phyloP scores from a whole-genome alignment of 2,797 vertebrate genomes.

The Coendou prehensilis region DNA sequence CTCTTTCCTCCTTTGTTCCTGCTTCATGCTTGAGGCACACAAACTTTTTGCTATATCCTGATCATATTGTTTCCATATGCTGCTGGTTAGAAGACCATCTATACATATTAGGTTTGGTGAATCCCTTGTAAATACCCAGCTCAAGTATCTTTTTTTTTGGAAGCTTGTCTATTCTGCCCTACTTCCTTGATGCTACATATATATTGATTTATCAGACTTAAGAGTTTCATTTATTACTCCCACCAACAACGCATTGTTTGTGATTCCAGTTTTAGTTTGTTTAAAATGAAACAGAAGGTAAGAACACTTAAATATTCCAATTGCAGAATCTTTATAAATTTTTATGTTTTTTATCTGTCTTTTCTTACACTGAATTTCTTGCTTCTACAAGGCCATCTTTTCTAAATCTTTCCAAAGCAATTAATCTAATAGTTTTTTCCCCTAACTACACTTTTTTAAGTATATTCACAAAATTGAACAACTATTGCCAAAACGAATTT shows the following conservation, averaged over 20 bases:
- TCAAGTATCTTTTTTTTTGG: not conserved
- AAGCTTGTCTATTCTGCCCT: not conserved
- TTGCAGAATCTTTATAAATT: not conserved
- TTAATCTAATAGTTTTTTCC: not conserved
- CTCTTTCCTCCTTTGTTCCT: not conserved
- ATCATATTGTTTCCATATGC: not conserved
- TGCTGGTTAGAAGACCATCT: not conserved
- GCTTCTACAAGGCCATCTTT: not conserved
- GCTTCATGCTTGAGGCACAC: not conserved
- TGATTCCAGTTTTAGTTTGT: not conserved
- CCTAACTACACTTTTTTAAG: not conserved
- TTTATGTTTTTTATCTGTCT: not conserved
- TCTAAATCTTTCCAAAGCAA: slow-evolving; percentile 14
- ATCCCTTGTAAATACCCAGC: not conserved
- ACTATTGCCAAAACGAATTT: not conserved
- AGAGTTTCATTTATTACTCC: not conserved
- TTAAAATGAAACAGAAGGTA: not conserved
- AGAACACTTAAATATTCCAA: slow-evolving; percentile 16
- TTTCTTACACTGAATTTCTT: not conserved
- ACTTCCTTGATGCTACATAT: not conserved
- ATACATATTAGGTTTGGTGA: not conserved
- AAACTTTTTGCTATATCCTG: not conserved
- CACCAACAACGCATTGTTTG: not conserved
- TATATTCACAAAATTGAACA: not conserved
- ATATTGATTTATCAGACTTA: not conserved